Evolutionary conservation across 2,113 vertebrate species (phyloP).

Genomic region (Gymnarchus niloticus): DNA sequence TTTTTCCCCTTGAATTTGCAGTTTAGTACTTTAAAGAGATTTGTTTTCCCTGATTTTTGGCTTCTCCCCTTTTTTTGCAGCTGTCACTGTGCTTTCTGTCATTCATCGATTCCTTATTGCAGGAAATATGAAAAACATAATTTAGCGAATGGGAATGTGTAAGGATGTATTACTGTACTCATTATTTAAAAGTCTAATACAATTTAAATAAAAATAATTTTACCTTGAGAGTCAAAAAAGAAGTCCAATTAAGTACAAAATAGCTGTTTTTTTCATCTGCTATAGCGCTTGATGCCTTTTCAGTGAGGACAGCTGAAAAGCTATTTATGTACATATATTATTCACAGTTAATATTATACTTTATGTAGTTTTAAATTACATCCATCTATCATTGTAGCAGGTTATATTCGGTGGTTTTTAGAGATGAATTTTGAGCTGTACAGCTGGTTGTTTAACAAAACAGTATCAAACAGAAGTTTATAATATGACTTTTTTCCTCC

Average conservation of each 20-base stretch:
- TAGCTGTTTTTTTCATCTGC: not conserved
- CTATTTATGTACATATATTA: constrained; percentile 54
- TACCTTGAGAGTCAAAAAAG: not conserved
- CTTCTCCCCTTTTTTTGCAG: not conserved
- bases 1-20: not conserved
- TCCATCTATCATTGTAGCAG: constrained; percentile 59
- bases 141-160: not conserved
- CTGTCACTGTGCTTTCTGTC: not conserved
- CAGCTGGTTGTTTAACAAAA: constrained; percentile 53
- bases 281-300: not conserved
- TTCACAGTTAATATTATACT: constrained; percentile 59
- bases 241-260: not conserved
- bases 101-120: not conserved
- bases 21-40: not conserved
- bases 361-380: constrained; percentile 54
- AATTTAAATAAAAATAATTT: not conserved
- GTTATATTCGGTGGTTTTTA: constrained; percentile 47
- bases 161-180: not conserved
- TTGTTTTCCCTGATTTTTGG: not conserved
- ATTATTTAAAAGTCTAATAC: not conserved
- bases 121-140: constrained; percentile 3
- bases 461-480: constrained; percentile 32
- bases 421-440: constrained; percentile 43
- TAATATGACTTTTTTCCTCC: not conserved
- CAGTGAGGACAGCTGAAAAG: not conserved